A percentile compares a stretch with the other conserved stretches of the same genome.
phyloP scores from a whole-genome alignment of 1,140 invertebrate genomes.

The Zaprionus ornatus region DNA sequence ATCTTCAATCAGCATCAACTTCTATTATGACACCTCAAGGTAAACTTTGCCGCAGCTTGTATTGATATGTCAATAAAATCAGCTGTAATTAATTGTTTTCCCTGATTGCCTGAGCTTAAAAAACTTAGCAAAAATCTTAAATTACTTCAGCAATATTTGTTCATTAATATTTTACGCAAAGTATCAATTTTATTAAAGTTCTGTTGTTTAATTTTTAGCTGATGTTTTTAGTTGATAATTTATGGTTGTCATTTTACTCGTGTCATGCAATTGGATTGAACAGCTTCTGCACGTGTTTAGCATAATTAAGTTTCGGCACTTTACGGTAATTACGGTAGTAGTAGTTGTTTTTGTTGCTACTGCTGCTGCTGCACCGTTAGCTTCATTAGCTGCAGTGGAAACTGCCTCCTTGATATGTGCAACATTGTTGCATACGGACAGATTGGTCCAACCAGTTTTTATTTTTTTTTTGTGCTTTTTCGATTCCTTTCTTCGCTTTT shows the following conservation, averaged over 20 bases:
- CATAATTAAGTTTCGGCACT: slow-evolving; percentile 74
- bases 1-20: background rate
- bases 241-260: slow-evolving; percentile 47
- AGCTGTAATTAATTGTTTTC: background rate
- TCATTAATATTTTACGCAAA: background rate
- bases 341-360: slow-evolving; percentile 12
- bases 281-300: slow-evolving; percentile 69
- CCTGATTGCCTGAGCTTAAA: background rate
- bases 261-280: slow-evolving; percentile 74
- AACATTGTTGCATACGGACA: slow-evolving; percentile 55
- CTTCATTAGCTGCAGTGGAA: slow-evolving; percentile 73
- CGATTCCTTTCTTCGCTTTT: background rate
- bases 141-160: background rate
- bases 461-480: slow-evolving; percentile 19
- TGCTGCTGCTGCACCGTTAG: slow-evolving; percentile 59
- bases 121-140: background rate
- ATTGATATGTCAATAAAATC: background rate
- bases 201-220: background rate
- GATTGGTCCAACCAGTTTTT: slow-evolving; percentile 63
- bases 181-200: background rate
- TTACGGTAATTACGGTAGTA: slow-evolving; percentile 63
- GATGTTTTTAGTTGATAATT: slow-evolving; percentile 2
- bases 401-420: slow-evolving; percentile 36
- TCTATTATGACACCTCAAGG: background rate
- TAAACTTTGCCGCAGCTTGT: background rate